Evolutionary conservation across 1,140 invertebrate species (phyloP).

Genomic region (Drosophila navojoa): DNA sequence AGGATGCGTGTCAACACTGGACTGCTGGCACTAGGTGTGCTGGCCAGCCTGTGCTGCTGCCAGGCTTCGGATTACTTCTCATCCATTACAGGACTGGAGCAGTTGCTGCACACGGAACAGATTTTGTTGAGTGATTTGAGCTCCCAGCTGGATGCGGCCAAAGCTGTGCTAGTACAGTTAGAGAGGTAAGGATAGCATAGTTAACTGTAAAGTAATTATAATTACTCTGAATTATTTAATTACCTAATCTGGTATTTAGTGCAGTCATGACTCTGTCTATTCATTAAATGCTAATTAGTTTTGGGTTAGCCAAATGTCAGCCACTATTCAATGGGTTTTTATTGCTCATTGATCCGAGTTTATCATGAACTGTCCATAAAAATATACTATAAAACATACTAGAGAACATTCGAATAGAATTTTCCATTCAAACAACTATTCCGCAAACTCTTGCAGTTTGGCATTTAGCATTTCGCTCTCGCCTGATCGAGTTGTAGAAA

Average conservation of each 20-base stretch:
- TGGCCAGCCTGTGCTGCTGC: conserved; percentile 30
- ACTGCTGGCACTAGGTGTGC: conserved; percentile 32
- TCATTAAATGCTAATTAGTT: neutral
- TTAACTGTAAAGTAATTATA: too few species aligned
- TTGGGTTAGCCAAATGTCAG: conserved; percentile 4
- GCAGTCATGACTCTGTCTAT: neutral
- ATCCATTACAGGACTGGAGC: conserved; percentile 93
- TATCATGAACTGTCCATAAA: neutral
- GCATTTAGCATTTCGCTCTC: conserved; percentile 62
- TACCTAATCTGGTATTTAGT: too few species aligned
- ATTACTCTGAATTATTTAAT: too few species aligned
- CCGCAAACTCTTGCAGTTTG: conserved; percentile 22
- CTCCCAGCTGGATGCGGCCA: conserved; percentile 91
- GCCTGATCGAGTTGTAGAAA: conserved; percentile 58
- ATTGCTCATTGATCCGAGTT: neutral
- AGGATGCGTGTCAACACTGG: conserved; percentile 37
- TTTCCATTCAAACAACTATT: conserved; percentile 28
- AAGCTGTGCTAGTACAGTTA: conserved; percentile 89
- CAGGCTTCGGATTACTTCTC: conserved; percentile 90
- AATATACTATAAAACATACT: neutral
- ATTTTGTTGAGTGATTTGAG: conserved; percentile 92
- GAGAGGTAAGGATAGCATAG: conserved; percentile 85
- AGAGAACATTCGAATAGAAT: neutral
- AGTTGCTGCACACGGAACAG: conserved; percentile 92
- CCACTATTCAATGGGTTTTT: neutral